These are phyloP conservation scores for Parotocinclus haroldoi DNA, from an alignment of 2,797 vertebrate genomes.

Conservation along the genomic window DNA sequence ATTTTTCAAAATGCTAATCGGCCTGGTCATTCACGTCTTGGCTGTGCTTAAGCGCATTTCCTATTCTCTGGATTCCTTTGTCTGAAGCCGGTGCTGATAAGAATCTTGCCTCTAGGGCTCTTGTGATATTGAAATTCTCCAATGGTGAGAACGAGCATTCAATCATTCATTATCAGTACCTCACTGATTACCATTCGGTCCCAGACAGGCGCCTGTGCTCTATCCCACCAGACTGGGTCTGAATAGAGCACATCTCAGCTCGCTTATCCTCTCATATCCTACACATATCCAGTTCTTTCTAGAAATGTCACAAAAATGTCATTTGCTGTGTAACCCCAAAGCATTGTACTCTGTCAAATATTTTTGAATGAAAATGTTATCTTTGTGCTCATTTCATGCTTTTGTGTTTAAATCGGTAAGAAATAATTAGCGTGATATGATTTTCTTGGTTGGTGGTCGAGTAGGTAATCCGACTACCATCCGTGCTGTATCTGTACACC, in stretches of 20 bases:
- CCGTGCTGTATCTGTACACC: too few relatives aligned
- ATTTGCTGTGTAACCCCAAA: slow-evolving; percentile 62
- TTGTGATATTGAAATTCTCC: slow-evolving; percentile 81
- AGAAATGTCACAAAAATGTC: slow-evolving; percentile 83
- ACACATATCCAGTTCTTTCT: slow-evolving; percentile 62
- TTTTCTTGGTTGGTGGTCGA: too few relatives aligned
- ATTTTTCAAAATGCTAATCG: slow-evolving; percentile 72
- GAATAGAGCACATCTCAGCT: slow-evolving; percentile 65
- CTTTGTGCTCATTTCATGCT: too few relatives aligned
- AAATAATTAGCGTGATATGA: too few relatives aligned
- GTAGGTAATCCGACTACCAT: too few relatives aligned
- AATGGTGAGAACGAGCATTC: slow-evolving; percentile 74
- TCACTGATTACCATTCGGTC: slow-evolving; percentile 76
- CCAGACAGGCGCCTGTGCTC: slow-evolving; percentile 65
- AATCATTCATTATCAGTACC: slow-evolving; percentile 79
- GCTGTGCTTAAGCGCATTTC: slow-evolving; percentile 77
- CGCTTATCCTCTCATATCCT: slow-evolving; percentile 62
- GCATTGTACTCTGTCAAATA: slow-evolving; percentile 55
- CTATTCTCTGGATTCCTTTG: slow-evolving; percentile 73
- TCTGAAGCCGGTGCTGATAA: slow-evolving; percentile 76
- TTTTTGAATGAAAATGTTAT: slow-evolving; percentile 3
- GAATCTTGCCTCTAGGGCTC: slow-evolving; percentile 76
- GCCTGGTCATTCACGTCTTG: slow-evolving; percentile 65
- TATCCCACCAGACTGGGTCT: slow-evolving; percentile 59
- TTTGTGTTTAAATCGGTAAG: too few relatives aligned